These are phyloP conservation scores for Campylomormyrus tamandua DNA, from an alignment of 2,113 vertebrate species.

Conservation along the genomic window DNA sequence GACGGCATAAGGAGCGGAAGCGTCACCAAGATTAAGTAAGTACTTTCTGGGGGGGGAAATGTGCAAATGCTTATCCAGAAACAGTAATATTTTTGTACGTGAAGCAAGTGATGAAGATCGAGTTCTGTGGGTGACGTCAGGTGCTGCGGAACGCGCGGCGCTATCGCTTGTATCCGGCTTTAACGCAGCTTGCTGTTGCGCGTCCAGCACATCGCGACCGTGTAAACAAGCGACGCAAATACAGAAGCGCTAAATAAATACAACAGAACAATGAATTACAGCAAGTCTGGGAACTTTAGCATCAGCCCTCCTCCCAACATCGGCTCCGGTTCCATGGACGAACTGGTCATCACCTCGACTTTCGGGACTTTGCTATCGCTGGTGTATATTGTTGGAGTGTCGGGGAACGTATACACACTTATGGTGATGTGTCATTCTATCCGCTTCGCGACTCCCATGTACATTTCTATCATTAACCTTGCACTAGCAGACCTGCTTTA, in stretches of 20 bases:
- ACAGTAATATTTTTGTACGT: neutral
- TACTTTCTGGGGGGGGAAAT: neutral
- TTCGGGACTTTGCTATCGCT: constrained; percentile 76
- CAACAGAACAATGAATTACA: constrained; percentile 46
- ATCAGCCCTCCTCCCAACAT: constrained; percentile 37
- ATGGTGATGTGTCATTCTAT: constrained; percentile 83
- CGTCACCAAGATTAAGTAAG: neutral
- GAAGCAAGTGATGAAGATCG: neutral
- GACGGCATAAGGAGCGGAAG: neutral
- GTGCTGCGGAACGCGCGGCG: constrained; percentile 32
- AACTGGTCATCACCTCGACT: constrained; percentile 71
- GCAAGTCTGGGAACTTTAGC: constrained; percentile 36
- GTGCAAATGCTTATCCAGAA: neutral
- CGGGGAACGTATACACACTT: constrained; percentile 83
- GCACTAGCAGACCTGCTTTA: constrained; percentile 85
- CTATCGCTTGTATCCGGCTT: constrained; percentile 15
- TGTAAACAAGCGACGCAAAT: constrained; percentile 21
- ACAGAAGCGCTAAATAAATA: neutral
- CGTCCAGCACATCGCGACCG: constrained; percentile 11
- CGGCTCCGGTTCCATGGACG: constrained; percentile 48
- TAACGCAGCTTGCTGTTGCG: constrained; percentile 6
- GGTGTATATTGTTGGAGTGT: constrained; percentile 76
- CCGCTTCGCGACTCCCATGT: constrained; percentile 78
- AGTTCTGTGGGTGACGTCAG: constrained; percentile 54
- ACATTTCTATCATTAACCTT: constrained; percentile 84